Base-by-base conservation (phyloP, 1,140 invertebrate species). In the Zelostemma sp. region DNA sequence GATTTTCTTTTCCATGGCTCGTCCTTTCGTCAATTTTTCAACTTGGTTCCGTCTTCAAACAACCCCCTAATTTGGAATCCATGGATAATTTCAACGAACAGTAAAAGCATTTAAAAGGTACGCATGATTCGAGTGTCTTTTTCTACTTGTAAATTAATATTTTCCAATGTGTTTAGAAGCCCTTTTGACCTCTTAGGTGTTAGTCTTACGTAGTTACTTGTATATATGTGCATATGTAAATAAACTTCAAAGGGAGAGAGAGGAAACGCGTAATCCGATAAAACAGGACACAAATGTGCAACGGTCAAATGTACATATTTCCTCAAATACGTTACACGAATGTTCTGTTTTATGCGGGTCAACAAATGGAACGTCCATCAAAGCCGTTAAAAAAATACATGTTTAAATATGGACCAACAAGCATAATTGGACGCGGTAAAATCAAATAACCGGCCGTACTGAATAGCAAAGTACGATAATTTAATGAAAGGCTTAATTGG, bases 61-160 rank as follows among this genome's bases (percentile, higher is more conserved):
- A 5, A 31, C 28, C 28, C 5, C 11, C 28, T 50, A 38, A 15
- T 1, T 31, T 58, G 31, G 43, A 11, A 55, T 55, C 21, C 31
- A 33, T 43, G 45, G 49, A 25, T 35, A 19, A 12, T 31, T 21
- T 66, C 31, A 15, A 47, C 31, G 8, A 19, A 41, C 63, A 66
- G 63, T 66, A 66, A 49, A 53, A 46, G 6, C 38, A 15, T 25
- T 43, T 25, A 4, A 54, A 1, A 54, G 51, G 51, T 54, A 54
- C 21, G 51, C 51, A 43, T 43, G 38, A 54, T 18, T 25, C 16
- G 8, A 43, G 6, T 43, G 21, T 1, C 38, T 15, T 38, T 25
- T 41, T 38, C 1, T 41, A 2, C 55, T 66, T 59, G 63, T 66
- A 56, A 1, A 59, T 66, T 59, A 66, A 66, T 66, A 49, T 49